Evolutionary conservation across 2,113 vertebrate species (phyloP).

Genomic region (Zeus faber): DNA sequence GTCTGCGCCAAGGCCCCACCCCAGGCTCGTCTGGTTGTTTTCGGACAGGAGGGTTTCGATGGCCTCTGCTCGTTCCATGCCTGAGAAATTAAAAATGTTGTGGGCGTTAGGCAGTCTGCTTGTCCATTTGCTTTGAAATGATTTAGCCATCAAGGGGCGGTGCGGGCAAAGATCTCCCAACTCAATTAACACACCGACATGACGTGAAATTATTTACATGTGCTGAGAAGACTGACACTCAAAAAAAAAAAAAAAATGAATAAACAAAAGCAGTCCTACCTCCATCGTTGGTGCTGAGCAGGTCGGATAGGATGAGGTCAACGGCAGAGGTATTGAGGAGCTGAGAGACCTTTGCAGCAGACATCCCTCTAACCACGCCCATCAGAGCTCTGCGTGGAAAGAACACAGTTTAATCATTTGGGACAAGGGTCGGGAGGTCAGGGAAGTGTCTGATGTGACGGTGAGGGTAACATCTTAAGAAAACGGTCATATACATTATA

Average conservation of each 20-base stretch:
- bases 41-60: constrained; percentile 43
- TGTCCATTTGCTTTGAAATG: too few species aligned
- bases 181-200: too few species aligned
- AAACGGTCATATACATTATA: too few species aligned
- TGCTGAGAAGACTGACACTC: too few species aligned
- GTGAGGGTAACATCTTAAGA: too few species aligned
- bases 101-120: too few species aligned
- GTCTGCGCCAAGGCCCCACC: constrained; percentile 62
- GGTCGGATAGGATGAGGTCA: constrained; percentile 56
- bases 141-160: too few species aligned
- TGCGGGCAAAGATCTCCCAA: too few species aligned
- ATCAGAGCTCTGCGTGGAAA: constrained; percentile 60
- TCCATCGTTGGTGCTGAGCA: constrained; percentile 9
- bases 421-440: neutral
- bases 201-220: too few species aligned
- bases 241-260: neutral
- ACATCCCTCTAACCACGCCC: constrained; percentile 18
- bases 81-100: too few species aligned
- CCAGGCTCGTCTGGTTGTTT: constrained; percentile 56
- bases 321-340: constrained; percentile 52
- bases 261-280: constrained; percentile 21
- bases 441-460: neutral
- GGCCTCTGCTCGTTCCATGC: constrained; percentile 20
- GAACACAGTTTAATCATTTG: neutral
- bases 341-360: neutral